These are phyloP conservation scores for Agrochola macilenta DNA, from an alignment of 2,888 invertebrate genomes.

Conservation along the genomic window DNA sequence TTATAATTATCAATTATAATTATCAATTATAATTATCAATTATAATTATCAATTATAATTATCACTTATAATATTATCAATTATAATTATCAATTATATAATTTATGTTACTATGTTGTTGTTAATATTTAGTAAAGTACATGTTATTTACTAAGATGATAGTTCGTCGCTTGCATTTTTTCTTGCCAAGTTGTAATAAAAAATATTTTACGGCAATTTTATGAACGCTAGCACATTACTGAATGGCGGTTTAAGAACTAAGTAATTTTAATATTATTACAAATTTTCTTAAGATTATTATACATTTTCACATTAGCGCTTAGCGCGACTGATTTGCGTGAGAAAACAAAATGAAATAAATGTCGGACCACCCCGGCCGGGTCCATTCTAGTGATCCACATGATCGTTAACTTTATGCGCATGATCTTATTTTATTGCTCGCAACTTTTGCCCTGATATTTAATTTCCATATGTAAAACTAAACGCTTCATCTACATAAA, in stretches of 20 bases:
- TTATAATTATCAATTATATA: too few species aligned
- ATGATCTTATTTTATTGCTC: constrained; percentile 24
- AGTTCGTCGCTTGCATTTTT: constrained; percentile 12
- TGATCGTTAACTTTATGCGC: constrained; percentile 1
- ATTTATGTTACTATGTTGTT: background rate
- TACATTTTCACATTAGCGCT: constrained; percentile 18
- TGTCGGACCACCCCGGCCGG: constrained; percentile 43
- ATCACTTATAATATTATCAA: too few species aligned
- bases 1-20: too few species aligned
- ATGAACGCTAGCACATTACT: constrained; percentile 18
- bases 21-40: too few species aligned
- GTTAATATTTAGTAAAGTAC: background rate
- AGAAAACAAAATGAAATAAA: constrained; percentile 26
- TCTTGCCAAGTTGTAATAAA: constrained; percentile 26
- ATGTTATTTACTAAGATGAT: background rate
- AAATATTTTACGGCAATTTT: constrained; percentile 32
- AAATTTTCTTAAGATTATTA: constrained; percentile 39
- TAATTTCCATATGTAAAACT: constrained; percentile 21
- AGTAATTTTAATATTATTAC: constrained; percentile 28
- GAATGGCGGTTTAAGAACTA: constrained; percentile 9
- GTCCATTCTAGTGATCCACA: constrained; percentile 1
- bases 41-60: too few species aligned
- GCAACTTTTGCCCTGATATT: constrained; percentile 7
- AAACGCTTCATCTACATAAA: constrained; percentile 1
- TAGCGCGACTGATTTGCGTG: constrained; percentile 37